Conservation (phyloP, 2,113 vertebrate genomes). For the Phalacrocorax pelagicus region DNA sequence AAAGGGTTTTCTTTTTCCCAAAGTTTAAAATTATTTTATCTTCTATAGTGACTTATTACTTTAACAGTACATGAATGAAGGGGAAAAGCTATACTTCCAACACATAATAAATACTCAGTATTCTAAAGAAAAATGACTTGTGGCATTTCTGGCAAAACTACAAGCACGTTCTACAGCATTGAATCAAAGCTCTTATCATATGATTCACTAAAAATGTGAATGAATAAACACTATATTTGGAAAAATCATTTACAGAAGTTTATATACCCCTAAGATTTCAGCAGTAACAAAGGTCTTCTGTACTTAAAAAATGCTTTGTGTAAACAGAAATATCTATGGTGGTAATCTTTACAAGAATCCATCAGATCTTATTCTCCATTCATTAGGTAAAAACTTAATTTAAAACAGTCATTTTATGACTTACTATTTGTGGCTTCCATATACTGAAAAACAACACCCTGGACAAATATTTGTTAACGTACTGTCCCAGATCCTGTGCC, state of each 20-base stretch:
- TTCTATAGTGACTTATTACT: background rate
- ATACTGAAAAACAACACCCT: background rate
- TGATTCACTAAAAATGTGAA: background rate
- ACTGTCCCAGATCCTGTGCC: background rate
- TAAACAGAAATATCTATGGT: background rate
- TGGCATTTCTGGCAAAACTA: background rate
- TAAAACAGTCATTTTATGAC: background rate
- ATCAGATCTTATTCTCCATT: background rate
- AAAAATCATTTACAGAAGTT: background rate
- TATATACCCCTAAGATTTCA: background rate
- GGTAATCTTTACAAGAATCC: background rate
- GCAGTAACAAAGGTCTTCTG: background rate
- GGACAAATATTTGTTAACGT: background rate
- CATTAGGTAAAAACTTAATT: background rate
- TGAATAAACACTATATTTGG: background rate
- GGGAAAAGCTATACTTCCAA: background rate
- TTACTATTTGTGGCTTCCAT: background rate
- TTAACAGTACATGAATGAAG: background rate
- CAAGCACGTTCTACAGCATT: background rate
- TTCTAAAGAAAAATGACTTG: background rate
- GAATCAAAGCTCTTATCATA: background rate
- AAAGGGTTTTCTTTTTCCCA: rapidly evolving
- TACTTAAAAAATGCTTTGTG: background rate
- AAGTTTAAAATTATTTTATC: background rate
- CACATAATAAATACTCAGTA: background rate